These are phyloP conservation scores for Helobdella robusta DNA, from an alignment of 2,888 invertebrate genomes.

Conservation along the genomic window DNA sequence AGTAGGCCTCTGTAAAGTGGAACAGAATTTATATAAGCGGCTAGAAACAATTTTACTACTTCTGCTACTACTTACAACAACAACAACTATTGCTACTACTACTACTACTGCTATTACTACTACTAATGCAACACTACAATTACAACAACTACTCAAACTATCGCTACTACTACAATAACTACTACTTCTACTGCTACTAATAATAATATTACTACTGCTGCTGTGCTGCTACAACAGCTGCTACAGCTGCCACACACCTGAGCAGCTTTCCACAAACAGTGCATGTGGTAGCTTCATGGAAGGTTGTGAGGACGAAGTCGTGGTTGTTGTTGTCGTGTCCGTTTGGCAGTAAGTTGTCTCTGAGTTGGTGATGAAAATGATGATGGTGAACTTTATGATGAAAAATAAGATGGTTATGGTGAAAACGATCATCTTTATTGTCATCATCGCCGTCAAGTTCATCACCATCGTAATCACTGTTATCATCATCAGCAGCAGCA, in stretches of 20 bases:
- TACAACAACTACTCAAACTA: too few relatives aligned
- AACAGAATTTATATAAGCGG: not conserved
- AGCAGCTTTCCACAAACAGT: slow-evolving; percentile 24
- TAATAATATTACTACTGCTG: too few relatives aligned
- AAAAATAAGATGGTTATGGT: not conserved
- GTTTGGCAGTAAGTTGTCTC: slow-evolving; percentile 11
- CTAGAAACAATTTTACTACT: not conserved
- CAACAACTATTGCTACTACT: too few relatives aligned
- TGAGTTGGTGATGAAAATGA: not conserved
- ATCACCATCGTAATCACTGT: not conserved
- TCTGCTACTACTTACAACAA: too few relatives aligned
- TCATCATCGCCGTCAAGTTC: not conserved
- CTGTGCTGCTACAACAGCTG: too few relatives aligned
- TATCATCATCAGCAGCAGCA: not conserved
- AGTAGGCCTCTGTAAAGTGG: slow-evolving; percentile 16
- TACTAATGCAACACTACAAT: too few relatives aligned
- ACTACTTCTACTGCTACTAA: too few relatives aligned
- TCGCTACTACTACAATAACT: too few relatives aligned
- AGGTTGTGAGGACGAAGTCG: slow-evolving; percentile 13
- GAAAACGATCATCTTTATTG: not conserved
- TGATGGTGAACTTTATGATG: not conserved
- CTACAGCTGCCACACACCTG: slow-evolving; percentile 17
- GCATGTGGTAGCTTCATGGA: slow-evolving; percentile 13
- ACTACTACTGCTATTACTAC: too few relatives aligned
- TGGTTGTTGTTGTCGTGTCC: not conserved